phyloP scores from a whole-genome alignment of 2,113 vertebrate genomes.

The Calyptommatus sinebrachiatus region DNA sequence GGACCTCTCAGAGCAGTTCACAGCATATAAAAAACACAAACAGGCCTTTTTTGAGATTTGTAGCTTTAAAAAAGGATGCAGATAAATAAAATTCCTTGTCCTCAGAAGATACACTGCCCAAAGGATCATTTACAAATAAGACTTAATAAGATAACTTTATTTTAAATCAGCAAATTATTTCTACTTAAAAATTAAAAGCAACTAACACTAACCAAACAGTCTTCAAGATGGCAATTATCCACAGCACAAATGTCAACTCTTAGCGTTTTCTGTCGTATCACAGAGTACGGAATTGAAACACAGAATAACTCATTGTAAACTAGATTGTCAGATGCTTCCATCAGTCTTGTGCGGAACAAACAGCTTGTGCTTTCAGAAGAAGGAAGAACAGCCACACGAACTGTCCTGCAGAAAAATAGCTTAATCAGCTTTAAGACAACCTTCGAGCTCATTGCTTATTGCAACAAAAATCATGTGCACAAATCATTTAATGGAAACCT shows the following conservation, averaged over 20 bases:
- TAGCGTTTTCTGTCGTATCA: conserved; percentile 90
- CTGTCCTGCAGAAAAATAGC: conserved; percentile 68
- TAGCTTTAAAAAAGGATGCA: not conserved
- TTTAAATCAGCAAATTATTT: not conserved
- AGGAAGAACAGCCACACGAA: conserved; percentile 87
- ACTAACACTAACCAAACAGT: conserved; percentile 82
- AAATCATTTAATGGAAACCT: not conserved
- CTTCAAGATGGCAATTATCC: conserved; percentile 79
- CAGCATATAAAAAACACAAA: not conserved
- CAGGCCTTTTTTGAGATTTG: not conserved
- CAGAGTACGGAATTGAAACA: conserved; percentile 81
- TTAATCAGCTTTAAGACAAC: conserved; percentile 9
- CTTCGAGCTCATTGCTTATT: not conserved
- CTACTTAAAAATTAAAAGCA: conserved; percentile 7
- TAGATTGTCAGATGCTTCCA: conserved; percentile 71
- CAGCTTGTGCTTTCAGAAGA: conserved; percentile 86
- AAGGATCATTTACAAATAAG: not conserved
- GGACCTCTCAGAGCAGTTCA: too few relatives aligned
- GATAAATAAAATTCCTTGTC: not conserved
- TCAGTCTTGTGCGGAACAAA: conserved; percentile 84
- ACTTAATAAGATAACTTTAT: conserved; percentile 9
- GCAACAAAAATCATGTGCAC: not conserved
- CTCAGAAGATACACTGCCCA: not conserved
- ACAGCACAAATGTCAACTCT: conserved; percentile 87
- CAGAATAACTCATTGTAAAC: conserved; percentile 87